Evolutionary conservation across 2,113 vertebrate genomes (phyloP).

Genomic region (Myanophis thanlyinensis): DNA sequence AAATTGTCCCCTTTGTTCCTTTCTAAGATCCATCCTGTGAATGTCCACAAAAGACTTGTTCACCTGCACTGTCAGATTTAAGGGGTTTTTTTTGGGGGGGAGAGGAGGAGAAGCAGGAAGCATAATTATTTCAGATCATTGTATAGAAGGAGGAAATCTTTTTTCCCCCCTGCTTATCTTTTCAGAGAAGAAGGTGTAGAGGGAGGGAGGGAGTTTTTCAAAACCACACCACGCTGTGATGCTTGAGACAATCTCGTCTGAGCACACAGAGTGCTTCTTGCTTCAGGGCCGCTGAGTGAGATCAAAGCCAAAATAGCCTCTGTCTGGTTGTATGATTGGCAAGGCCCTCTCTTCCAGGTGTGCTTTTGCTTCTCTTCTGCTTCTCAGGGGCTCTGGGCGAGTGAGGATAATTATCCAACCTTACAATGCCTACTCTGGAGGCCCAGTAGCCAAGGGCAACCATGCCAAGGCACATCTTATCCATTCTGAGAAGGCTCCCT

Average conservation of each 20-base stretch:
- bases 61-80: neutral
- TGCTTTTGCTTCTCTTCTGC: neutral
- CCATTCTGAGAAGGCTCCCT: constrained; percentile 13
- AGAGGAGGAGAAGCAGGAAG: neutral
- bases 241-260: neutral
- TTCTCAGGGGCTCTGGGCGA: constrained; percentile 21
- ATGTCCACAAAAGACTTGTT: neutral
- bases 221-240: neutral
- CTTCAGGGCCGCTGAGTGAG: neutral
- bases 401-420: constrained; percentile 18
- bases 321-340: neutral
- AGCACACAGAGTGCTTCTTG: neutral
- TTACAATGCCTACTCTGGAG: constrained; percentile 29
- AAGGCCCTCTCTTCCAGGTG: constrained; percentile 28
- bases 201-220: neutral
- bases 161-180: neutral
- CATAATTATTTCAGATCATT: neutral
- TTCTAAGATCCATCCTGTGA: neutral
- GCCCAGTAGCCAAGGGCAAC: constrained; percentile 13
- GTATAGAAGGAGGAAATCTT: constrained; percentile 15
- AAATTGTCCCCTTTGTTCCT: neutral
- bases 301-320: constrained; percentile 28
- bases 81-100: neutral
- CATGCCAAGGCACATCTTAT: constrained; percentile 4
- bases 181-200: neutral